Evolutionary conservation across 1,140 invertebrate species (phyloP), one percentile per base, ranked within the genome.

Genomic region (Drosophila malerkotliana): DNA sequence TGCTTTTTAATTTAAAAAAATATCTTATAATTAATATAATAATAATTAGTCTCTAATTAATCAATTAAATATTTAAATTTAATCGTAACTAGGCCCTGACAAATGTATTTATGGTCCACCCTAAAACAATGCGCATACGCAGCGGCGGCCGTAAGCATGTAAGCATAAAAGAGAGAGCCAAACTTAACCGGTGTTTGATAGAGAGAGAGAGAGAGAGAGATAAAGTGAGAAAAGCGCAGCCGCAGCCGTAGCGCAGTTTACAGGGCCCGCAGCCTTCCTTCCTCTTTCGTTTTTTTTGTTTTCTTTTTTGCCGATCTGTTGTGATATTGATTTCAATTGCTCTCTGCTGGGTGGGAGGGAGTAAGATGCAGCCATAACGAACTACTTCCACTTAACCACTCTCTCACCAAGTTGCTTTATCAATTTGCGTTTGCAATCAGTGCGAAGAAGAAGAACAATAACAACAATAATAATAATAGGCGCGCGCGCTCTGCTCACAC

Each of bases 371-470:
- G 10, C 28, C 7, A 26, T 15, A 9, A 7, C 10, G 45, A 14
- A 18, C 24, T 24, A 21, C 21, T 21, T 3, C 21, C 21, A 21
- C 21, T 21, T 6, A 26, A 28, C 26, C 5, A 28, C 26, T 28
- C 24, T 51, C 10, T 48, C 9, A 3, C 15, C 15, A 26, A 26
- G 1, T 32, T 26, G 24, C 71, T 76, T 82, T 82, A 83, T 83
- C 66, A 83, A 72, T 84, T 79, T 79, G 76, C 34, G 66, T 58
- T 72, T 79, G 72, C 80, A 79, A 83, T 79, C 79, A 78, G 63
- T 79, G 77, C 81, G 61, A 48, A 49, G 55, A 58, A 49, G 51
- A 61, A 21, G 45, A 58, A 55, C 10, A 52, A 32, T 4, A 60
- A 8, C 5, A 69, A 34, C n/a, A 49, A 37, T 15, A 37, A 66